A percentile compares a stretch with the other conserved stretches of the same genome.
These are phyloP conservation scores for Eunapius fragilis DNA, from an alignment of 37 sponge, comb jelly and placozoan species.

Conservation along the genomic window DNA sequence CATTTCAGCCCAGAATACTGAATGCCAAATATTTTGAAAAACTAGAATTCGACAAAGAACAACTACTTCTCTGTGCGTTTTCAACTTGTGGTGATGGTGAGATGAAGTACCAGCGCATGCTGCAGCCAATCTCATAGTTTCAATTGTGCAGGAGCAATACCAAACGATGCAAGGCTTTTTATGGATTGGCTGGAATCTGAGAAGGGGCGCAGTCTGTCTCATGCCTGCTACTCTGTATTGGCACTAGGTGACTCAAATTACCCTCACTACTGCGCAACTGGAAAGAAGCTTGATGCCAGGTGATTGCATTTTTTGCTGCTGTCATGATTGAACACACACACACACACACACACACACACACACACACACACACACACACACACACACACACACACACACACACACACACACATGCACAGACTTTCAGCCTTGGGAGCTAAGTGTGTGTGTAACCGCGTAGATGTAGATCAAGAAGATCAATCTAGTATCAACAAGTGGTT, in stretches of 20 bases:
- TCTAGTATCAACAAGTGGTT: conserved; percentile 45
- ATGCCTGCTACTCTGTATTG: conserved; percentile 47
- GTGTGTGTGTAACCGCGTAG: conserved; percentile 28
- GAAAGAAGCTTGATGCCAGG: conserved; percentile 54
- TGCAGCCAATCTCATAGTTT: background rate
- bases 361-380: background rate
- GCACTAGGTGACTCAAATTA: conserved; percentile 67
- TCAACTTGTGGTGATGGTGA: conserved; percentile 75
- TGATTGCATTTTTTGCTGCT: conserved; percentile 2
- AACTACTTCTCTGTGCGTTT: conserved; percentile 50
- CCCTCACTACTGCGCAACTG: conserved; percentile 58
- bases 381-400: background rate
- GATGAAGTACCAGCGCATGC: background rate
- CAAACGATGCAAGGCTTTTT: conserved; percentile 42
- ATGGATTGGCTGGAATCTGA: conserved; percentile 32
- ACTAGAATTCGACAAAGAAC: conserved; percentile 39
- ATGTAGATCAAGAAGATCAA: conserved; percentile 66
- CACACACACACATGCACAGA: background rate
- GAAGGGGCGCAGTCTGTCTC: background rate
- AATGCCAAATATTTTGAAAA: conserved; percentile 54
- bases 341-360: background rate
- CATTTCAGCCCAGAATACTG: conserved; percentile 55
- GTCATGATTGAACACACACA: too few species aligned
- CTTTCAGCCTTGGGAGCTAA: background rate
- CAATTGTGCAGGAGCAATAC: conserved; percentile 40